Base-by-base conservation (phyloP, 2,888 invertebrate species). In the Malacosoma neustria region DNA sequence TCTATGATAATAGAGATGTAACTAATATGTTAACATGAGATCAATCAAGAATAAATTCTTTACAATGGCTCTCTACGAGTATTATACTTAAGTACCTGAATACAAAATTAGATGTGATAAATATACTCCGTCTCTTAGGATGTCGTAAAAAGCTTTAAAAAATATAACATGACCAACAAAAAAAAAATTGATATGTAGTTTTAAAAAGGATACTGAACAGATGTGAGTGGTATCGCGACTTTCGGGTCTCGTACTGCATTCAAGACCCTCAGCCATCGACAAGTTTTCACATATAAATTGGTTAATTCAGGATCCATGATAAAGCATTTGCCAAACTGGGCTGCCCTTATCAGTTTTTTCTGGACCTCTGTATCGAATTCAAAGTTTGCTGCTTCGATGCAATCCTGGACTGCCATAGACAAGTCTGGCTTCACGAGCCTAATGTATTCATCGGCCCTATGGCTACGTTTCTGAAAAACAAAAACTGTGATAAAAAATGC, bases 311-410 rank as follows among this genome's bases (percentile, higher is more conserved):
- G 89, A 41, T 90, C 92, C 14, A 90, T 88, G 35, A 96, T 88
- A 66, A 98, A 98, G 36, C 95, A 94, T 80, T 97, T 98, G 4
- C 98, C 98, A 82, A 97, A 98, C 64, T 97, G 95, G 0, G 98
- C 97, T 6, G 98, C 96, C 61, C 93, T 88, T 41, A 98, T 91
- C 9, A 98, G 84, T 84, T 93, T 91, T 73, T 97, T 97, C 75
- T 98, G 98, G 1, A 93, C 92, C 32, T 92, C 90, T 0, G 95
- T 88, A 59, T 92, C 91, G 74, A 95, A 96, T 70, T 98, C 97
- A 69, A 93, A 94, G 3, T 95, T 93, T 0, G 98, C 97, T 0
- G 97, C 97, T 60, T 95, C 93, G 37, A 98, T 93, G 63, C 98
- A 98, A 63, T 97, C 94, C 45, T 91, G 89, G 0, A 98, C 95